These are phyloP conservation scores for Ennomos quercinarius DNA, from an alignment of 2,888 invertebrate species.

Conservation along the genomic window DNA sequence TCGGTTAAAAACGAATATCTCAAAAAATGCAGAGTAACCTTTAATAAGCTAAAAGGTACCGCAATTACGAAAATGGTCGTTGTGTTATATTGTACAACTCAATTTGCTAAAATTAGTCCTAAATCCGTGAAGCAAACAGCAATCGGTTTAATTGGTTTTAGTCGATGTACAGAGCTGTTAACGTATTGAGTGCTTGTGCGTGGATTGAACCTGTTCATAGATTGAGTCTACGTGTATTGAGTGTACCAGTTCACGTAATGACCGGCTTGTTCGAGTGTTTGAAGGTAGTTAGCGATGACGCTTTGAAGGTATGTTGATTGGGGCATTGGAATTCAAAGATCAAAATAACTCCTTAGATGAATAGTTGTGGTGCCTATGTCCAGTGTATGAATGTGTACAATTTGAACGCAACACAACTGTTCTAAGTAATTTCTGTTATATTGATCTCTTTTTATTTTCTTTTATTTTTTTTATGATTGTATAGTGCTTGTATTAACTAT, in stretches of 20 bases:
- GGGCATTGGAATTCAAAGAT: background rate
- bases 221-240: constrained; percentile 4
- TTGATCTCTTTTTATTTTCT: no score
- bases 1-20: no score
- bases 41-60: constrained; percentile 30
- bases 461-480: no score
- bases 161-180: constrained; percentile 7
- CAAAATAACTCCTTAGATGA: no score
- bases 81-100: constrained; percentile 4
- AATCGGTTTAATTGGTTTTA: constrained; percentile 35
- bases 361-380: no score
- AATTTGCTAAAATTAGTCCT: constrained; percentile 33
- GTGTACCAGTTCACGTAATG: background rate
- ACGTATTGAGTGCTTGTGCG: constrained; percentile 4
- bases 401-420: no score
- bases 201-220: constrained; percentile 1
- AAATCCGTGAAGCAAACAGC: constrained; percentile 26
- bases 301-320: background rate
- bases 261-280: background rate
- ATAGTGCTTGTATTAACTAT: no score
- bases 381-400: no score
- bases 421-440: no score
- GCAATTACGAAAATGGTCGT: constrained; percentile 5
- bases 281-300: background rate
- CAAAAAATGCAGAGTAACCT: background rate